Evolutionary conservation across 37 sponge, comb jelly and placozoan species (phyloP).

Genomic region (Agelas oroides): DNA sequence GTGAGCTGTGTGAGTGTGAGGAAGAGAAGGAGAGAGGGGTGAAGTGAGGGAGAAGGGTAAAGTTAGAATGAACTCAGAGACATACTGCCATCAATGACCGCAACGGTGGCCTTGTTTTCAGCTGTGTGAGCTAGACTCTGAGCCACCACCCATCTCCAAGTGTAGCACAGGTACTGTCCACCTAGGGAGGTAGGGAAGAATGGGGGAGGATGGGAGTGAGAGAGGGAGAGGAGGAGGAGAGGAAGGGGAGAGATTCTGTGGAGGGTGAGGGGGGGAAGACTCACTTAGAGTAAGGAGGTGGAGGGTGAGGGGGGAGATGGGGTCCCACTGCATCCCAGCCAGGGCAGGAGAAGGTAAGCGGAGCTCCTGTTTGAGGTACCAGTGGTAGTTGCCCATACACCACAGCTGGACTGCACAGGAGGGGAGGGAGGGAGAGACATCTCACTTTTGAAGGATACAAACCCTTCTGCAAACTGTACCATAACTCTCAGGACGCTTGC

Average conservation of each 20-base stretch:
- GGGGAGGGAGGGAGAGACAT: not conserved
- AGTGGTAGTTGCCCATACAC: conserved; percentile 87
- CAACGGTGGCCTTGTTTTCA: conserved; percentile 58
- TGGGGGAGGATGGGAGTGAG: not conserved
- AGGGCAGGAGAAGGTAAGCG: conserved; percentile 3
- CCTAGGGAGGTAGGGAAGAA: conserved; percentile 19
- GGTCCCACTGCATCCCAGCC: conserved; percentile 81
- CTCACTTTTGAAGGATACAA: not conserved
- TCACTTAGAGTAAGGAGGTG: conserved; percentile 79
- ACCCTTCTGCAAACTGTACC: no score
- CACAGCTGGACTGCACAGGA: conserved; percentile 87
- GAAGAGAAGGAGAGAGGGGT: not conserved
- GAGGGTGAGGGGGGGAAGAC: not conserved
- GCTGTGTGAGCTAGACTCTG: conserved; percentile 40
- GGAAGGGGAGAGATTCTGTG: not conserved
- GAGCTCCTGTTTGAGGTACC: conserved; percentile 96
- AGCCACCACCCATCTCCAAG: conserved; percentile 61
- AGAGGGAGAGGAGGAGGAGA: not conserved
- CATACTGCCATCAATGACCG: conserved; percentile 87
- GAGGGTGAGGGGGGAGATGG: conserved; percentile 58
- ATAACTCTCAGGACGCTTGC: no score
- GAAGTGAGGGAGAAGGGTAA: not conserved
- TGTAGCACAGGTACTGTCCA: conserved; percentile 75
- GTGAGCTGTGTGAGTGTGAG: conserved; percentile 22
- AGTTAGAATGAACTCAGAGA: not conserved